Evolutionary conservation across 2,797 vertebrate genomes (phyloP).

Genomic region (Myotis daubentonii): DNA sequence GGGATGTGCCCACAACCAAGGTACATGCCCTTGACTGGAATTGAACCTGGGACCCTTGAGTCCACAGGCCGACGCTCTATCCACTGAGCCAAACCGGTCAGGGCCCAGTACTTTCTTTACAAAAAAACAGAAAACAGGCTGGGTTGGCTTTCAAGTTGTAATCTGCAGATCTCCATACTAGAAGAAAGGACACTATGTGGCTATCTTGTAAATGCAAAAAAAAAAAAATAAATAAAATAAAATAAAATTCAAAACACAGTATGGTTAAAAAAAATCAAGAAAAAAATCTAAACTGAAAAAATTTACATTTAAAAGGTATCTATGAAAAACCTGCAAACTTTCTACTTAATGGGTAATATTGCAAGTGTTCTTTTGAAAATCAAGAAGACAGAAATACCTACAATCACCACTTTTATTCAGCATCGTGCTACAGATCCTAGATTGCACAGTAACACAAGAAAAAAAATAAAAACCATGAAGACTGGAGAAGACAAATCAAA

Average conservation of each 20-base stretch:
- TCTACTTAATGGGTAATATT: neutral
- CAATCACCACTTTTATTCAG: constrained; percentile 13
- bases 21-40: no score
- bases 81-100: no score
- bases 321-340: neutral
- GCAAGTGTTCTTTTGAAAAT: constrained; percentile 18
- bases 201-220: neutral
- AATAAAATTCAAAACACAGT: neutral
- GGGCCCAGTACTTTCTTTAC: neutral
- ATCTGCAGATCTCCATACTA: neutral
- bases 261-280: neutral
- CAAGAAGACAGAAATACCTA: neutral
- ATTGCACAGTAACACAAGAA: neutral
- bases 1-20: no score
- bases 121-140: constrained; percentile 27
- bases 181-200: neutral
- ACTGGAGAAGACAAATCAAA: neutral
- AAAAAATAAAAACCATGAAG: neutral
- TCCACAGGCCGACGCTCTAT: no score
- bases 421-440: neutral
- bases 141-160: neutral
- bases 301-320: neutral
- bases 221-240: neutral
- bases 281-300: neutral
- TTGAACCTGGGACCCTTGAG: no score